phyloP scores from a whole-genome alignment of 2,113 vertebrate species.

The Zonotrichia leucophrys region DNA sequence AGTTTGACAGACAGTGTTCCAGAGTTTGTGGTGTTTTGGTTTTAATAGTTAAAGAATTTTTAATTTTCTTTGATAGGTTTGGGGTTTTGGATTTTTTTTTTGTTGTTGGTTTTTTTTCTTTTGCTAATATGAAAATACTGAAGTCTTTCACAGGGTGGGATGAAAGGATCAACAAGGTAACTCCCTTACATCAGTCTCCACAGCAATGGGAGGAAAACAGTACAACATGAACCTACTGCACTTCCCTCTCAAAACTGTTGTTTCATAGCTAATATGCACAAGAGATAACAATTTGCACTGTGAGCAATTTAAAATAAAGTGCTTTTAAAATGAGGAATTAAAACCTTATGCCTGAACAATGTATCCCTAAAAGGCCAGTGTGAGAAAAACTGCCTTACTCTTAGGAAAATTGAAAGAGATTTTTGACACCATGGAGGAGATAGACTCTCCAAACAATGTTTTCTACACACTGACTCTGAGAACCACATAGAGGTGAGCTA shows the following conservation, averaged over 20 bases:
- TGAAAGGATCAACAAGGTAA: not conserved
- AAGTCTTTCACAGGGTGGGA: not conserved
- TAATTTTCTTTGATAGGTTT: not conserved
- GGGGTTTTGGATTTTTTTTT: not conserved
- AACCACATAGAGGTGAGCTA: not conserved
- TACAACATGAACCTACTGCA: not conserved
- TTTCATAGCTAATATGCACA: not conserved
- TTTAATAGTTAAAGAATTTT: not conserved
- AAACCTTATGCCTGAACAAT: not conserved
- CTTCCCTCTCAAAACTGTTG: not conserved
- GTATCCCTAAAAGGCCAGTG: not conserved
- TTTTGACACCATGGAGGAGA: not conserved
- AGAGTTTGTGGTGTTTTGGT: not conserved
- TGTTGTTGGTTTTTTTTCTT: not conserved
- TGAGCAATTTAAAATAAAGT: not conserved
- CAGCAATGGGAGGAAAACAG: not conserved
- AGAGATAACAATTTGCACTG: not conserved
- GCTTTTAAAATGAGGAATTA: not conserved
- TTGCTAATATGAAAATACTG: not conserved
- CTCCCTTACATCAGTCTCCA: not conserved
- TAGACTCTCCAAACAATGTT: too few relatives aligned
- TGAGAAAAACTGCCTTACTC: rapidly evolving
- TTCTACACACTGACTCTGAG: not conserved
- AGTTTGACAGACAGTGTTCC: not conserved
- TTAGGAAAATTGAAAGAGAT: not conserved